Base-by-base conservation (phyloP, 1,140 invertebrate species). In the Drosophila bocki region DNA sequence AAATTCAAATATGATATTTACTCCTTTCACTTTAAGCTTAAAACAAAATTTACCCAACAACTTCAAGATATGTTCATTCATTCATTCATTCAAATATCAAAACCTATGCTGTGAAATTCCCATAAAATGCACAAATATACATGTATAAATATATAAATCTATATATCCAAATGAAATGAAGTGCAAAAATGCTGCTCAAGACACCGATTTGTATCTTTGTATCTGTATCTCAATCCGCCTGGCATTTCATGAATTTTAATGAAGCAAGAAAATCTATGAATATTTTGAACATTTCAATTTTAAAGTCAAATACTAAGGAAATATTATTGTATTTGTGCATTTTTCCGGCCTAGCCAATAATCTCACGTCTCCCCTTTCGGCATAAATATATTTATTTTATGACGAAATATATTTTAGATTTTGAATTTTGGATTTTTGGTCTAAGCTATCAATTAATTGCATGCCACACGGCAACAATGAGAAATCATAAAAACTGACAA, bases 381-480 rank as follows among this genome's bases (percentile, higher is more conserved):
- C 19, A 39, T 56, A 57, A 57, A 62, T 61, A 22, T 19, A 61
- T 61, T 35, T 61, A 61, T 61, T 61, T 65, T 26, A 62, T 41
- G 56, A 26, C 56, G 58, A 65, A 48, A 48, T 29, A 48, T 29
- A 29, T 29, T 29, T 29, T 29, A 29, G 26, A 29, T 29, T 39
- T 22, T 13, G 37, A 17, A 32, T 47, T 32, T 47, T 7, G 35
- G 26, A 17, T 17, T 61, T 50, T 61, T 45, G n/a, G 35, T 29
- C 42, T 57, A 58, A 54, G 68, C 69, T 67, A 82, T 87, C 75
- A 82, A 87, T 79, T 79, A 82, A 85, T 85, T 84, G 77, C 81
- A 67, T 42, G 67, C 45, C 53, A 17, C 56, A 35, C 48, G 32
- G 48, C 59, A 76, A 48, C 57, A 65, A 67, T 82, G 62, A 74